Evolutionary conservation across 2,888 invertebrate genomes (phyloP).

Genomic region (Acanthosoma haemorrhoidale): DNA sequence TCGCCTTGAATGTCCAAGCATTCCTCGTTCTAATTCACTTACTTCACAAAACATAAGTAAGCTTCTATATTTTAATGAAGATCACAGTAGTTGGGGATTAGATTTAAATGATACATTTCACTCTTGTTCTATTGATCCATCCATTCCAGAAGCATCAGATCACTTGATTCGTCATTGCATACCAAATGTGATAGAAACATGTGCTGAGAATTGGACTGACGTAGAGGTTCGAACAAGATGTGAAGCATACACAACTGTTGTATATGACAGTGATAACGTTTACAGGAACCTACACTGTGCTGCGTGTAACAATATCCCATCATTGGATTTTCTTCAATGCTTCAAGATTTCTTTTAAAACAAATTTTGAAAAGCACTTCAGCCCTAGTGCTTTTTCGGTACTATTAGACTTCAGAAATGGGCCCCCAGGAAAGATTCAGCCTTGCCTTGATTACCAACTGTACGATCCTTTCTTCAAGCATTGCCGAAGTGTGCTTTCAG

Average conservation of each 20-base stretch:
- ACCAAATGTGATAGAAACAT: conserved; percentile 44
- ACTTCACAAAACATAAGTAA: conserved; percentile 34
- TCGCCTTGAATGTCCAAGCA: conserved; percentile 45
- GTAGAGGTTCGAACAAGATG: conserved; percentile 45
- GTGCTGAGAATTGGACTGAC: conserved; percentile 46
- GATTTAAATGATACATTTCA: conserved; percentile 44
- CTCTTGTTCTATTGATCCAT: conserved; percentile 46
- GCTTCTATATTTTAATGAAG: conserved; percentile 40
- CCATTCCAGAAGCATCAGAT: conserved; percentile 45
- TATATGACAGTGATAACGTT: conserved; percentile 45
- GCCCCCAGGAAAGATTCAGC: conserved; percentile 43
- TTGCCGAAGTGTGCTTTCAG: conserved; percentile 47
- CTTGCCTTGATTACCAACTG: conserved; percentile 45
- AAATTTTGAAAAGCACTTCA: conserved; percentile 45
- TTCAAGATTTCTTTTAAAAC: conserved; percentile 40
- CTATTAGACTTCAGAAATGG: conserved; percentile 47
- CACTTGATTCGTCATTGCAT: conserved; percentile 47
- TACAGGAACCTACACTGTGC: conserved; percentile 50
- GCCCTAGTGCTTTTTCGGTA: conserved; percentile 46
- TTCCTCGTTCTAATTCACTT: conserved; percentile 39
- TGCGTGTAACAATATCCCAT: conserved; percentile 47
- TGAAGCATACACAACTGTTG: conserved; percentile 47
- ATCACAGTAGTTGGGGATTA: conserved; percentile 46
- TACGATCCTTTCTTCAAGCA: conserved; percentile 49
- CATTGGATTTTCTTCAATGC: conserved; percentile 43